phyloP scores from a whole-genome alignment of 30 jellyfish, hydroid and myxozoan species.

The Hydra vulgaris region DNA sequence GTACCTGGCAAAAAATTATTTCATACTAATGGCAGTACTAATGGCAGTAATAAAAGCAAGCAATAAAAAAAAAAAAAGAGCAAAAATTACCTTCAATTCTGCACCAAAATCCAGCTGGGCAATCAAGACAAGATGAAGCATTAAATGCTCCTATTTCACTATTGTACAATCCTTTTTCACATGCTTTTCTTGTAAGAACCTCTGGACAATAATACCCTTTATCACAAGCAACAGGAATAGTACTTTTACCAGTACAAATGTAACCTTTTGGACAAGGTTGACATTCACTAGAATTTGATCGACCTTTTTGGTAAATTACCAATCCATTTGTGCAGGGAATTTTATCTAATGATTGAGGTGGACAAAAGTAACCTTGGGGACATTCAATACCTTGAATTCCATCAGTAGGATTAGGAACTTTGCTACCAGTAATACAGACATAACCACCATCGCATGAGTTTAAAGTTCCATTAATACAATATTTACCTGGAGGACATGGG shows the following conservation, averaged over 20 bases:
- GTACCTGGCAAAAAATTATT: too few relatives aligned
- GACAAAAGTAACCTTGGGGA: constrained; percentile 79
- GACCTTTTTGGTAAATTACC: constrained; percentile 42
- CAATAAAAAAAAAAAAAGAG: not conserved
- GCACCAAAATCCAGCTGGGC: constrained; percentile 94
- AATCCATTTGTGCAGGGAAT: constrained; percentile 89
- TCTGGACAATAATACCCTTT: constrained; percentile 38
- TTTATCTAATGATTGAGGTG: constrained; percentile 73
- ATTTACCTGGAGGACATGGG: constrained; percentile 71
- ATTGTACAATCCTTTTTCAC: constrained; percentile 27
- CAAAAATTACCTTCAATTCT: constrained; percentile 8
- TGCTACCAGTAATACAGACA: constrained; percentile 49
- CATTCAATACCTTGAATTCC: constrained; percentile 45
- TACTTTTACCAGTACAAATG: constrained; percentile 40
- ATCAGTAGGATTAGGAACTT: constrained; percentile 66
- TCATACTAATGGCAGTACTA: too few relatives aligned
- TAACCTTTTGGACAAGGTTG: constrained; percentile 90
- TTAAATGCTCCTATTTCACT: constrained; percentile 49
- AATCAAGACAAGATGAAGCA: constrained; percentile 28
- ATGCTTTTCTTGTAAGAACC: constrained; percentile 13
- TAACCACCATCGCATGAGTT: constrained; percentile 69
- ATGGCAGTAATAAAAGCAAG: not conserved
- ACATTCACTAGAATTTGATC: constrained; percentile 59
- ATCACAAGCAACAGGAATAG: constrained; percentile 32
- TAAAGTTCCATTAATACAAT: constrained; percentile 77